phyloP scores from a whole-genome alignment of 2,113 vertebrate species.

The Isurus oxyrinchus region DNA sequence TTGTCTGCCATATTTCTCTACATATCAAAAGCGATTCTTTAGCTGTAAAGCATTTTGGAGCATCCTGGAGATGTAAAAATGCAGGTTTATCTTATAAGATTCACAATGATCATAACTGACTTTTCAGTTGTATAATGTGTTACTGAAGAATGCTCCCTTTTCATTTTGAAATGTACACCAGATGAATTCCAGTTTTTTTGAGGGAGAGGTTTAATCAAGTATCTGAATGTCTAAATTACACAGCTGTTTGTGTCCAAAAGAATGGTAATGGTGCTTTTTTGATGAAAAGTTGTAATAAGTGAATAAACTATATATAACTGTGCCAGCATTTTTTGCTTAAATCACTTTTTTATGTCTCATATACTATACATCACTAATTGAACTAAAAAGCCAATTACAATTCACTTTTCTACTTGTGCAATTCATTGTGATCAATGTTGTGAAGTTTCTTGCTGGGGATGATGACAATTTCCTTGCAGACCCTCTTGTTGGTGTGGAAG shows the following conservation, averaged over 20 bases:
- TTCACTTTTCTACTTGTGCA: background rate
- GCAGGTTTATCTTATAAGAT: background rate
- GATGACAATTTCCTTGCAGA: too few species aligned
- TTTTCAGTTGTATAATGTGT: background rate
- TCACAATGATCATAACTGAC: background rate
- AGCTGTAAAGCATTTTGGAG: background rate
- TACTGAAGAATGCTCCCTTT: background rate
- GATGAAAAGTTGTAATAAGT: background rate
- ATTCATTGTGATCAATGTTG: background rate
- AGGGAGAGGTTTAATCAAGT: background rate
- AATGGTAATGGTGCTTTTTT: constrained; percentile 4
- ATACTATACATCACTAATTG: background rate
- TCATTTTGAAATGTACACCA: background rate
- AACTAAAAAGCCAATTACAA: background rate
- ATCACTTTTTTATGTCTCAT: background rate
- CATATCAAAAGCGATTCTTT: background rate
- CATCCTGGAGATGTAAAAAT: background rate
- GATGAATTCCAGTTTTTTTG: background rate
- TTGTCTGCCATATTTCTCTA: background rate
- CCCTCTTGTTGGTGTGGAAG: too few species aligned
- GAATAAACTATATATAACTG: background rate
- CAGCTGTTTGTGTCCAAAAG: constrained; percentile 10
- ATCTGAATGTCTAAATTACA: background rate
- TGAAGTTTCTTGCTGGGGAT: too few species aligned
- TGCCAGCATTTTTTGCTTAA: background rate